Conservation (phyloP, 2,888 invertebrate species). For the Sarcophaga caerulescens region DNA sequence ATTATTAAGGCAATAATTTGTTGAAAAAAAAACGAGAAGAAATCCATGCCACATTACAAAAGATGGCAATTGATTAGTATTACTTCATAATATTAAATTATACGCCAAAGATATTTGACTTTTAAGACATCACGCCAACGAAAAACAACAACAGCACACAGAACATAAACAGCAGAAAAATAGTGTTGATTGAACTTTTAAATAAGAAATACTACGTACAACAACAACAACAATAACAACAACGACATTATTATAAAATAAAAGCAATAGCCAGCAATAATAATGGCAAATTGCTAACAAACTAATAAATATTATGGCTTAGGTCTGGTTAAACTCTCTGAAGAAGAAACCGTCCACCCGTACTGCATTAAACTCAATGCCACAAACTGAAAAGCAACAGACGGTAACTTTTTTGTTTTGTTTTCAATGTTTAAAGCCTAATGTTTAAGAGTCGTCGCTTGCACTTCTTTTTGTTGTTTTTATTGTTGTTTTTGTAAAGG, state of each 20-base stretch:
- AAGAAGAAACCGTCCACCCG: too few relatives aligned
- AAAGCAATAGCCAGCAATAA: conserved; percentile 39
- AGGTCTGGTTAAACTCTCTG: conserved; percentile 19
- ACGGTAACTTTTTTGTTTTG: too few relatives aligned
- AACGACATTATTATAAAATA: conserved; percentile 3
- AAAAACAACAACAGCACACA: not conserved
- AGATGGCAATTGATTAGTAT: conserved; percentile 61
- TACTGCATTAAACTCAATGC: too few relatives aligned
- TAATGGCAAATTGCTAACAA: conserved; percentile 62
- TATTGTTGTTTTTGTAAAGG: not conserved
- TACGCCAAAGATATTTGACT: not conserved
- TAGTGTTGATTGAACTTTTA: conserved; percentile 65
- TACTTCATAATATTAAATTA: conserved; percentile 38
- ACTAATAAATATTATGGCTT: conserved; percentile 55
- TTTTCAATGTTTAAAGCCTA: not conserved
- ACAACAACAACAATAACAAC: not conserved
- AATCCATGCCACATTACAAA: conserved; percentile 22
- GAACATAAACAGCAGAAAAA: conserved; percentile 22
- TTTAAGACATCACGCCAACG: conserved; percentile 55
- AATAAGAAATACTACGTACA: conserved; percentile 38
- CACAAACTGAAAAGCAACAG: too few relatives aligned
- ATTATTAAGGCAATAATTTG: conserved; percentile 32
- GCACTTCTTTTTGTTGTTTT: not conserved
- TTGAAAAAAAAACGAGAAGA: not conserved
- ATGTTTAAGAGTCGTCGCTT: not conserved